Conservation (phyloP, 2,888 invertebrate genomes). For the Lasius fuliginosus region DNA sequence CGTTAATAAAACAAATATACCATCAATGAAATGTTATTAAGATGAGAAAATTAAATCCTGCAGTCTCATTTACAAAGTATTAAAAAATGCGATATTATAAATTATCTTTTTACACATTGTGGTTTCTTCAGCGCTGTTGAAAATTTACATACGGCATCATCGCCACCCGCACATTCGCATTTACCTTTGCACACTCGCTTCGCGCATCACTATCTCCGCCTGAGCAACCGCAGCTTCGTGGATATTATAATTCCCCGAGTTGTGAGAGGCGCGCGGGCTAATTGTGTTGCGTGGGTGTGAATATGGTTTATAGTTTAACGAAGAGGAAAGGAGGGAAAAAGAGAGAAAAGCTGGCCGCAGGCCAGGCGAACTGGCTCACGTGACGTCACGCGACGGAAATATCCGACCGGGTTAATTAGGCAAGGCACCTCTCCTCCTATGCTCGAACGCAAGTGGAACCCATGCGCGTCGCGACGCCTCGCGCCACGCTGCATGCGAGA, state of each 20-base stretch:
- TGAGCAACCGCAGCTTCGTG: constrained; percentile 33
- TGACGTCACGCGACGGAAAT: constrained; percentile 86
- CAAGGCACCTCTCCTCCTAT: constrained; percentile 82
- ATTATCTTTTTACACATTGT: not conserved
- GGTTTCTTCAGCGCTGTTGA: not conserved
- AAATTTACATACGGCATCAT: not conserved
- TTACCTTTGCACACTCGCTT: not conserved
- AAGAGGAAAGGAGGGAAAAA: constrained; percentile 71
- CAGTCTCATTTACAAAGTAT: not conserved
- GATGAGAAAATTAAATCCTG: constrained; percentile 11
- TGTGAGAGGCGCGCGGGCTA: constrained; percentile 79
- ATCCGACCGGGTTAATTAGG: constrained; percentile 84
- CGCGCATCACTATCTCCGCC: not conserved
- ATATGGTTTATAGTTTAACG: constrained; percentile 85
- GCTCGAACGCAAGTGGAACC: constrained; percentile 82
- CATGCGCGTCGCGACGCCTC: constrained; percentile 81
- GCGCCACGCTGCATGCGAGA: constrained; percentile 37
- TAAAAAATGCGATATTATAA: not conserved
- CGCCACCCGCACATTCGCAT: not conserved
- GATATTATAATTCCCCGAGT: constrained; percentile 83
- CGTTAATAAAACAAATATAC: constrained; percentile 13
- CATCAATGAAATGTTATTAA: not conserved
- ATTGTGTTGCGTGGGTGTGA: constrained; percentile 85
- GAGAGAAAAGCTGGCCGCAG: constrained; percentile 78
- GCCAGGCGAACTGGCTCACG: constrained; percentile 85